A percentile compares a stretch with the other conserved stretches of the same genome.
These are phyloP conservation scores for Caenorhabditis wallacei DNA, from an alignment of 2,888 invertebrate species.

Conservation along the genomic window DNA sequence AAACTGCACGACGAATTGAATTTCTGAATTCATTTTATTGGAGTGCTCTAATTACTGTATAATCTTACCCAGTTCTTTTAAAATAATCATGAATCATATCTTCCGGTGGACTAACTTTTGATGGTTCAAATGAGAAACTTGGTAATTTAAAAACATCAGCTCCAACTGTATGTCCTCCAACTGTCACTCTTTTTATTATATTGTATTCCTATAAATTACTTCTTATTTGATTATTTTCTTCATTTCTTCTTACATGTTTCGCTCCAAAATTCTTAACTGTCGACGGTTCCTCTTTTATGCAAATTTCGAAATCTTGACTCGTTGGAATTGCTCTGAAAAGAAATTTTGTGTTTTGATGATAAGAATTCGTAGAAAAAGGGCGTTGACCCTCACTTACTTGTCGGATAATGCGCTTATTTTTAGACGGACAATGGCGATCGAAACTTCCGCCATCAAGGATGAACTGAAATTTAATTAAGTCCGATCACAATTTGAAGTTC, in stretches of 20 bases:
- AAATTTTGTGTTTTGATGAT: not conserved
- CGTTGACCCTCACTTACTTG: conserved; percentile 35
- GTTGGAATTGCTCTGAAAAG: conserved; percentile 43
- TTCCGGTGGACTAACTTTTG: conserved; percentile 47
- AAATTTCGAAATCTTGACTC: conserved; percentile 57
- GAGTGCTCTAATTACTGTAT: not conserved
- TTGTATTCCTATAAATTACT: conserved; percentile 52
- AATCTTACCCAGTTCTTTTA: conserved; percentile 47
- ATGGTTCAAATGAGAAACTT: conserved; percentile 58
- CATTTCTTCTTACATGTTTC: conserved; percentile 26
- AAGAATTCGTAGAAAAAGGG: conserved; percentile 3
- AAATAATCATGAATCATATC: conserved; percentile 62
- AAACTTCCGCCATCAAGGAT: conserved; percentile 53
- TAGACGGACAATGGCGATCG: conserved; percentile 50
- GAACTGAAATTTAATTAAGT: conserved; percentile 8
- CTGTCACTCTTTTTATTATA: conserved; percentile 65
- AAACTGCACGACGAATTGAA: conserved; percentile 61
- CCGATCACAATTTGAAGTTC: too few relatives aligned
- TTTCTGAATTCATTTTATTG: conserved; percentile 39
- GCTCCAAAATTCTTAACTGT: conserved; percentile 47
- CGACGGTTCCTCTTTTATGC: conserved; percentile 60
- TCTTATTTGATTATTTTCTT: not conserved
- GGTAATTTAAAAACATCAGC: conserved; percentile 66
- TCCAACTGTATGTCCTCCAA: conserved; percentile 65
- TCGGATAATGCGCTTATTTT: conserved; percentile 55